Conservation (phyloP, 2,797 vertebrate genomes). For the Spinus pinus region DNA sequence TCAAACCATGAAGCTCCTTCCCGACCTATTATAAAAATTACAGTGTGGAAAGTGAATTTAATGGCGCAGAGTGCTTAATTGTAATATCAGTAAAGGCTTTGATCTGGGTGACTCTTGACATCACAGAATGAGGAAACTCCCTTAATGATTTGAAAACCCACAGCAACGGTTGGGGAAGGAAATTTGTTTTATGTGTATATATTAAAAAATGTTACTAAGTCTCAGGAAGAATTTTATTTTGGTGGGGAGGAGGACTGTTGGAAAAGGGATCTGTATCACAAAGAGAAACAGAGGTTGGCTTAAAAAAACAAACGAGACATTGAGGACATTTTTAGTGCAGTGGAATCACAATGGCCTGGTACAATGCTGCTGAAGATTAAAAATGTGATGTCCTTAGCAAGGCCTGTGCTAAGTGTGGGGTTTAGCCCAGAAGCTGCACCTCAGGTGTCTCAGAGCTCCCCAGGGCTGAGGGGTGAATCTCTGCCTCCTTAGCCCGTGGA, state of each 20-base stretch:
- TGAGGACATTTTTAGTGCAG: background rate
- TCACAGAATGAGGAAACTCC: slow-evolving; percentile 65
- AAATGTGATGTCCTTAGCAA: background rate
- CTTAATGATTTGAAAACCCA: slow-evolving; percentile 64
- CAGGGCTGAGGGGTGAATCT: background rate
- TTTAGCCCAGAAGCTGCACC: background rate
- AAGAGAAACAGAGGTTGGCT: slow-evolving; percentile 1
- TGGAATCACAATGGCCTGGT: background rate
- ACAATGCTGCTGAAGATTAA: background rate
- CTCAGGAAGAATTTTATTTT: slow-evolving; percentile 30
- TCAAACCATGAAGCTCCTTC: slow-evolving; percentile 77
- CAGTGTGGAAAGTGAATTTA: slow-evolving; percentile 85
- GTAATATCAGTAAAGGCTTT: slow-evolving; percentile 78
- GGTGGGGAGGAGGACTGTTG: background rate
- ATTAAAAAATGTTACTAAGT: slow-evolving; percentile 50
- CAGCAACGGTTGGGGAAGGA: slow-evolving; percentile 45
- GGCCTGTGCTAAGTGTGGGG: background rate
- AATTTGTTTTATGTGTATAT: slow-evolving; percentile 34
- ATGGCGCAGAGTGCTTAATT: slow-evolving; percentile 76
- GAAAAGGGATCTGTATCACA: slow-evolving; percentile 10
- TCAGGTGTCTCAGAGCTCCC: background rate
- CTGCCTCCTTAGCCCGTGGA: background rate
- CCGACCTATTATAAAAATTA: slow-evolving; percentile 85
- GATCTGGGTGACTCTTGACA: slow-evolving; percentile 74
- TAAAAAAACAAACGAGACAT: background rate